Evolutionary conservation across 2,797 vertebrate species (phyloP).

Genomic region (Moxostoma hubbsi): DNA sequence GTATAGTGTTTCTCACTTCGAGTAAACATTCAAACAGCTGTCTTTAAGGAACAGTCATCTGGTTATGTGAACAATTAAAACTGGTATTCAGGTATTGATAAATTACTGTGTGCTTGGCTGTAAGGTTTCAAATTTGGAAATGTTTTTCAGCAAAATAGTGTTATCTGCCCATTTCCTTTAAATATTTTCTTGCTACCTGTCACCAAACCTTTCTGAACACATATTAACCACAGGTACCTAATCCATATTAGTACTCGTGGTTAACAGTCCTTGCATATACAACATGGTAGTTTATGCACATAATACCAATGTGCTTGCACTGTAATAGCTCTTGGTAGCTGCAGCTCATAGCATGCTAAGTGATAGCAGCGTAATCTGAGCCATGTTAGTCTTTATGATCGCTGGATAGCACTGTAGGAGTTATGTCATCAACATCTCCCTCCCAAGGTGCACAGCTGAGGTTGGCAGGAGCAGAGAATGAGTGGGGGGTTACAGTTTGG

Average conservation of each 20-base stretch:
- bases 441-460: slow-evolving; percentile 73
- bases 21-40: slow-evolving; percentile 72
- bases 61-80: slow-evolving; percentile 41
- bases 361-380: slow-evolving; percentile 73
- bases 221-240: slow-evolving; percentile 8
- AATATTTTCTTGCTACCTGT: slow-evolving; percentile 53
- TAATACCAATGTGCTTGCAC: neutral
- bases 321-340: slow-evolving; percentile 13
- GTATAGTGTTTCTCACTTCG: slow-evolving; percentile 23
- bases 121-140: slow-evolving; percentile 37
- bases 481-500: slow-evolving; percentile 85
- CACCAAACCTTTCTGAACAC: slow-evolving; percentile 40
- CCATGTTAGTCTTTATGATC: slow-evolving; percentile 70
- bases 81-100: neutral
- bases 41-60: slow-evolving; percentile 57
- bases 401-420: slow-evolving; percentile 61
- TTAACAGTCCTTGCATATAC: slow-evolving; percentile 4
- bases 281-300: slow-evolving; percentile 4
- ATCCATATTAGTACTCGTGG: slow-evolving; percentile 7
- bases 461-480: slow-evolving; percentile 76
- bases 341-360: slow-evolving; percentile 55
- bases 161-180: neutral
- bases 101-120: slow-evolving; percentile 48
- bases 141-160: slow-evolving; percentile 36
- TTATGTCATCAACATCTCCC: slow-evolving; percentile 69